Conservation (phyloP, 2,113 vertebrate species). For the Gambusia holbrooki region DNA sequence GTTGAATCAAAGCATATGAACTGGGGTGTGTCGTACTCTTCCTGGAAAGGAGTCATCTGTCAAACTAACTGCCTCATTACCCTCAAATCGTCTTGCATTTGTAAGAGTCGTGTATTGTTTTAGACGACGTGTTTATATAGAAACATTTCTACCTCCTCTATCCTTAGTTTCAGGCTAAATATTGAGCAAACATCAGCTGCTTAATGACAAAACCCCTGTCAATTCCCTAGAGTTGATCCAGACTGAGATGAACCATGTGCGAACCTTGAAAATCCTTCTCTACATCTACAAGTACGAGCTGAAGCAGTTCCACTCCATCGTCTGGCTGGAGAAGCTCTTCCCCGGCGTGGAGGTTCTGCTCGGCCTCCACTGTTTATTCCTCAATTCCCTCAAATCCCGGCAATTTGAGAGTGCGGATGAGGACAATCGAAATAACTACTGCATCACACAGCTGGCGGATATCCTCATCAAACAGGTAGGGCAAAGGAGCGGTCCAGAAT, state of each 20-base stretch:
- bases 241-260: conserved; percentile 93
- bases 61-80: not conserved
- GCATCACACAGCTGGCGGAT: conserved; percentile 87
- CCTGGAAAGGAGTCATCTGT: not conserved
- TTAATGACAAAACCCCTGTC: not conserved
- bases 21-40: not conserved
- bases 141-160: not conserved
- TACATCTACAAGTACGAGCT: conserved; percentile 86
- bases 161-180: not conserved
- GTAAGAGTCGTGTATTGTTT: not conserved
- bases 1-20: not conserved
- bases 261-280: conserved; percentile 90
- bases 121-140: too few species aligned
- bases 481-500: not conserved
- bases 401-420: conserved; percentile 83
- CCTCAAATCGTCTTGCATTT: not conserved
- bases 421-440: conserved; percentile 83
- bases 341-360: conserved; percentile 82
- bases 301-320: conserved; percentile 79
- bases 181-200: not conserved
- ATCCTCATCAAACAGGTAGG: conserved; percentile 88
- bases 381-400: conserved; percentile 81
- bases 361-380: conserved; percentile 83
- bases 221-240: conserved; percentile 88
- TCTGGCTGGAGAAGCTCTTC: conserved; percentile 82